Evolutionary conservation across 2,888 invertebrate species (phyloP), one percentile per base, ranked within the genome.

Genomic region (Mesochorus sp.): DNA sequence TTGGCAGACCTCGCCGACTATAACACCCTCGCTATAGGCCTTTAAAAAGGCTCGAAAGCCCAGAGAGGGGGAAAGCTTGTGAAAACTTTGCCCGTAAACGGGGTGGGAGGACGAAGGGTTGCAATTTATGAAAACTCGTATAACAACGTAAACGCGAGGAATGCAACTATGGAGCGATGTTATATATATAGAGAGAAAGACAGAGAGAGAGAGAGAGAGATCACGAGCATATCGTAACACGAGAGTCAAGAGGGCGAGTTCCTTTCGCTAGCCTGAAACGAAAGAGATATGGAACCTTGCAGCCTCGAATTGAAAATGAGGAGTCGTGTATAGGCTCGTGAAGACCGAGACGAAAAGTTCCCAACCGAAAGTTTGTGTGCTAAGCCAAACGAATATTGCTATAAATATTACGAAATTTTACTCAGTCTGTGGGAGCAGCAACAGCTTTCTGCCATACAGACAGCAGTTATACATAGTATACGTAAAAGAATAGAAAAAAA

Each of bases 121-220:
- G 82, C 85, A 83, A 86, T 87, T 86, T 87, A 87, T 87, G 84
- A 86, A 87, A 86, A 85, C 81, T 81, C 80, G 70, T 73, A 77
- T 86, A 86, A 84, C 85, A 83, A 82, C 80, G 82, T 78, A 80
- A 86, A 83, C 81, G 81, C 75, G 81, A 80, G 79, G 75, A 80
- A 85, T 82, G 75, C 81, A 81, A 73, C 75, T 70, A 19, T n/a
- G 44, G 67, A 76, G 62, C 57, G 70, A 66, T 53, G 64, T 62
- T 77, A 39, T 66, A n/a, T 66, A 42, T 31, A 44, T n/a, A 53
- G 44, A 72, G 1, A 14, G 8, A 34, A 39, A 62, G 44, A 72
- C 39, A 72, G 62, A 39, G n/a, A 37, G 62, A 42, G 42, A 12
- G 12, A 17, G 59, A 71, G 66, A 71, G 26, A 44, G 44, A 55